These are phyloP conservation scores for Diaperis boleti DNA, from an alignment of 2,888 invertebrate genomes.

Conservation along the genomic window DNA sequence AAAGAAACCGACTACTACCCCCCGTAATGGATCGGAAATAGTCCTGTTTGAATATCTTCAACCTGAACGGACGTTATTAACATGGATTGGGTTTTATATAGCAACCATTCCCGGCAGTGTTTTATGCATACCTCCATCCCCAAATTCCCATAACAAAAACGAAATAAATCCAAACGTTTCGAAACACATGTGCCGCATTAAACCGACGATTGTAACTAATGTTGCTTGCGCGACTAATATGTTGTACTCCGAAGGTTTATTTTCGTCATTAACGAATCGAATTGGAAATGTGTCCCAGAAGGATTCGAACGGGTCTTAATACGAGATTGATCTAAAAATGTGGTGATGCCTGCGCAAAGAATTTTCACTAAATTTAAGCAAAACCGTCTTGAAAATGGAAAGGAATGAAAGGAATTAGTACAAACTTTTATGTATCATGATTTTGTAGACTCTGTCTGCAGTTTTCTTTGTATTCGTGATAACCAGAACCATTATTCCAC, in stretches of 20 bases:
- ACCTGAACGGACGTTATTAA: constrained; percentile 36
- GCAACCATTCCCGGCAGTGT: constrained; percentile 23
- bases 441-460: too few species aligned
- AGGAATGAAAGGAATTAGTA: too few species aligned
- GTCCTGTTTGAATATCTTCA: constrained; percentile 52
- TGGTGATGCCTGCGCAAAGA: too few species aligned
- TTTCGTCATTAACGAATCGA: constrained; percentile 40
- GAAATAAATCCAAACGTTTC: constrained; percentile 31
- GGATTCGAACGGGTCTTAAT: constrained; percentile 17
- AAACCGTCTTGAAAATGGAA: too few species aligned
- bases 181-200: constrained; percentile 48
- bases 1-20: constrained; percentile 53
- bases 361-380: too few species aligned
- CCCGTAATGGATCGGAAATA: constrained; percentile 57
- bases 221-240: constrained; percentile 44
- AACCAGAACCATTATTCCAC: too few species aligned
- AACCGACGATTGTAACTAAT: constrained; percentile 50
- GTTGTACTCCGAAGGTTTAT: constrained; percentile 43
- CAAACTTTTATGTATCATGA: too few species aligned
- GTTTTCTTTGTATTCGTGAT: too few species aligned
- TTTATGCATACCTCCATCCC: constrained; percentile 10
- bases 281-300: constrained; percentile 30
- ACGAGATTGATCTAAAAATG: constrained; percentile 2
- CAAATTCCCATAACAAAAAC: constrained; percentile 18
- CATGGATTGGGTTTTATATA: constrained; percentile 2